Conservation (phyloP, 1,140 invertebrate species). For the Mactra quadrangularis region DNA sequence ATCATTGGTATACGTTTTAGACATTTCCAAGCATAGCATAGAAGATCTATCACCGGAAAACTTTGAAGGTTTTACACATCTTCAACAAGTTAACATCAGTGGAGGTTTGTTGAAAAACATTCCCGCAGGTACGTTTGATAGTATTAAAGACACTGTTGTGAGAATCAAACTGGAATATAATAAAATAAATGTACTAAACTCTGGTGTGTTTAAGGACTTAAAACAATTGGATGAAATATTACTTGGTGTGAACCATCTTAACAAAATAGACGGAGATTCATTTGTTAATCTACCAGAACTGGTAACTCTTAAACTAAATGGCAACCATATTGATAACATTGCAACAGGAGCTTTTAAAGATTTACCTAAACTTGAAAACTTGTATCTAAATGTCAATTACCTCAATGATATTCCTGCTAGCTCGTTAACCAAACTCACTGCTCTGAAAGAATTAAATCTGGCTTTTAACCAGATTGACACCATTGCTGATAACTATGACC, state of each 20-base stretch:
- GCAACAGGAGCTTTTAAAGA: constrained; percentile 32
- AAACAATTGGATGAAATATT: constrained; percentile 12
- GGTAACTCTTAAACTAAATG: neutral
- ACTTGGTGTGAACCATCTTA: constrained; percentile 3
- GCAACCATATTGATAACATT: constrained; percentile 5
- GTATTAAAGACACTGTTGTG: constrained; percentile 26
- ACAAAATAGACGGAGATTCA: neutral
- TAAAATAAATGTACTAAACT: neutral
- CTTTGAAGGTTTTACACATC: constrained; percentile 14
- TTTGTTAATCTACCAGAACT: constrained; percentile 49
- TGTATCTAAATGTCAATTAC: constrained; percentile 22
- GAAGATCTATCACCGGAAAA: constrained; percentile 11
- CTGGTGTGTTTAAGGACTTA: constrained; percentile 27
- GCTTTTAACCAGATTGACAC: constrained; percentile 21
- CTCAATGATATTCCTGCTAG: constrained; percentile 13
- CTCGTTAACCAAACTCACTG: neutral
- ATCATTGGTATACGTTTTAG: neutral
- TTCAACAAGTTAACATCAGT: constrained; percentile 28
- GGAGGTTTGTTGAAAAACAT: neutral
- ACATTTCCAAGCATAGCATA: neutral
- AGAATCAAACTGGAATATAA: neutral
- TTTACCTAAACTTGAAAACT: constrained; percentile 12
- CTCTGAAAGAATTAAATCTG: neutral
- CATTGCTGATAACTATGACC: neutral
- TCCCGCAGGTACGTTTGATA: constrained; percentile 33